phyloP scores from a whole-genome alignment of 1,140 invertebrate species.

The Spodoptera frugiperda region DNA sequence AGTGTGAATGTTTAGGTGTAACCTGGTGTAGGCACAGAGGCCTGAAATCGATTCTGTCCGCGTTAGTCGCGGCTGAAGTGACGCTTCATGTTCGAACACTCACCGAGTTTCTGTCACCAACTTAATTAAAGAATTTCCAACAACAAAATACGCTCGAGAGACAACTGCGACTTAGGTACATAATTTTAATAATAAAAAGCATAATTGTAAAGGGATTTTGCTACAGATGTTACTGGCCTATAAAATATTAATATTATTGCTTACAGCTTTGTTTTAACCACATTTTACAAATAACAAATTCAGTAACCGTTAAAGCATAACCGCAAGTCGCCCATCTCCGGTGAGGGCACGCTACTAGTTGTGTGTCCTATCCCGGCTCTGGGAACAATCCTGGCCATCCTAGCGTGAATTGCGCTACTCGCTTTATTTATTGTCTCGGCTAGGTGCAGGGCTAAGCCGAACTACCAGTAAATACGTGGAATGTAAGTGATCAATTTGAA shows the following conservation, averaged over 20 bases:
- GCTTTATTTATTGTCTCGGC: slow-evolving; percentile 48
- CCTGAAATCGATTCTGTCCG: slow-evolving; percentile 51
- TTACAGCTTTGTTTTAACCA: not conserved
- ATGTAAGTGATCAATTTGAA: slow-evolving; percentile 44
- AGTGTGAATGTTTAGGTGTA: slow-evolving; percentile 40
- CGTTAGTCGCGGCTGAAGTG: slow-evolving; percentile 49
- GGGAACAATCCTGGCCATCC: slow-evolving; percentile 42
- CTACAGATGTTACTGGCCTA: too few relatives aligned
- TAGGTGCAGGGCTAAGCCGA: slow-evolving; percentile 5
- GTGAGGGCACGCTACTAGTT: slow-evolving; percentile 20
- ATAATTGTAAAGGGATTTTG: too few relatives aligned
- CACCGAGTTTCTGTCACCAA: slow-evolving; percentile 26
- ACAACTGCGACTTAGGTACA: too few relatives aligned
- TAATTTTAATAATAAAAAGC: too few relatives aligned
- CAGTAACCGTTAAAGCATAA: slow-evolving; percentile 21
- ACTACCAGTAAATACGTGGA: slow-evolving; percentile 21
- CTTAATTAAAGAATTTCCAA: slow-evolving; percentile 29
- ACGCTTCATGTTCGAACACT: slow-evolving; percentile 38
- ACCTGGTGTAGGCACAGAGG: slow-evolving; percentile 23
- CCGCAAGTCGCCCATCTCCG: slow-evolving; percentile 47
- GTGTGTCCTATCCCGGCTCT: slow-evolving; percentile 2
- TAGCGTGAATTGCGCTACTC: slow-evolving; percentile 43
- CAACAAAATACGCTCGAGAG: not conserved
- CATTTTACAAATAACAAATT: slow-evolving; percentile 27
- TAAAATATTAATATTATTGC: not conserved